Evolutionary conservation across 2,888 invertebrate species (phyloP).

Genomic region (Andrena chrysosceles): DNA sequence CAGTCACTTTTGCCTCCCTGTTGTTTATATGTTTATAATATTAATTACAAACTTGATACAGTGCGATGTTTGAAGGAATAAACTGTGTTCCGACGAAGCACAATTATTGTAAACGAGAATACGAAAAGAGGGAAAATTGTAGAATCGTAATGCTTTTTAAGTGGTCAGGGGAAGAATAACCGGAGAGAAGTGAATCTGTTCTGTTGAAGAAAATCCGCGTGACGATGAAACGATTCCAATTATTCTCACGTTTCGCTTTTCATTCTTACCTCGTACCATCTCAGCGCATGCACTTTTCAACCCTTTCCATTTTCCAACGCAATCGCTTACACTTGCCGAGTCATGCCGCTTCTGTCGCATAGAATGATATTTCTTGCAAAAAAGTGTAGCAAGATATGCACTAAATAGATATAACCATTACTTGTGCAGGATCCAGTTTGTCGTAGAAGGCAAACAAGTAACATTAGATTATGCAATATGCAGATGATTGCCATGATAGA

Average conservation of each 20-base stretch:
- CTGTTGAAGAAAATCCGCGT: background rate
- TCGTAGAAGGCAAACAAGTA: background rate
- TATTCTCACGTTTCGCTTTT: background rate
- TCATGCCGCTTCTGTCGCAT: constrained; percentile 47
- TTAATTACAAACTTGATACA: too few relatives aligned
- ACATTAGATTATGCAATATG: background rate
- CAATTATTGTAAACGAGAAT: background rate
- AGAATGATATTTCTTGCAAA: background rate
- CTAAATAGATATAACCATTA: background rate
- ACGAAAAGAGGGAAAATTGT: too few relatives aligned
- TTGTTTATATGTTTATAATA: too few relatives aligned
- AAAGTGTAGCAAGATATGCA: background rate
- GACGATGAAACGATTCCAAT: background rate
- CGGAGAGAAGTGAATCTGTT: background rate
- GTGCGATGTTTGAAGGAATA: too few relatives aligned
- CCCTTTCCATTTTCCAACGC: background rate
- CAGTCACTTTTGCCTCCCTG: background rate
- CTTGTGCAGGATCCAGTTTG: background rate
- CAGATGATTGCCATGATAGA: background rate
- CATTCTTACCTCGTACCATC: background rate
- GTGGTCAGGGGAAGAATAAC: background rate
- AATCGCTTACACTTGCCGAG: constrained; percentile 11
- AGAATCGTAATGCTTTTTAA: background rate
- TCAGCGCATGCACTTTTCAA: constrained; percentile 16
- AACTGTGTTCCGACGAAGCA: background rate